phyloP scores from a whole-genome alignment of 2,888 invertebrate genomes.

The Eudiplozoon nipponicum region DNA sequence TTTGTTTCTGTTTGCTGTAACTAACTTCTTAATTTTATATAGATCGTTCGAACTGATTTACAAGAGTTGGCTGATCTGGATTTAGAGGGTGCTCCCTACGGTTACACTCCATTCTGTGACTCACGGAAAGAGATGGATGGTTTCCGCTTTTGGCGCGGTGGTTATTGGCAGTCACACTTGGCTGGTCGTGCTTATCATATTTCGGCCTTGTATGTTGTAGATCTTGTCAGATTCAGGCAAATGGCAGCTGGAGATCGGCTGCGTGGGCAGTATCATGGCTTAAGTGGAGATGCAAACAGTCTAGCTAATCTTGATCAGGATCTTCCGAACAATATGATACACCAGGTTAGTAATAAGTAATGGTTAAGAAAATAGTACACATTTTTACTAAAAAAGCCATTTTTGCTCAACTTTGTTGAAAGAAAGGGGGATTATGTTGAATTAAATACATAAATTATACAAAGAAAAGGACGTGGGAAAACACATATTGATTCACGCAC shows the following conservation, averaged over 20 bases:
- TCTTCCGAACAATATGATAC: constrained; percentile 97
- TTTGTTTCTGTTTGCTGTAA: no score
- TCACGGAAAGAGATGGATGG: constrained; percentile 92
- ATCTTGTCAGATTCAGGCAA: constrained; percentile 65
- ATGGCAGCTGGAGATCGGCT: constrained; percentile 89
- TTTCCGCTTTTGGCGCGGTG: constrained; percentile 85
- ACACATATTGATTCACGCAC: no score
- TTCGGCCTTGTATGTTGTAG: constrained; percentile 84
- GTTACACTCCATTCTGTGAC: constrained; percentile 92
- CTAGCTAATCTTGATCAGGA: constrained; percentile 77
- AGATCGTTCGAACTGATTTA: constrained; percentile 27
- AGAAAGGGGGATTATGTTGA: no score
- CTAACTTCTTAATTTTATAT: no score
- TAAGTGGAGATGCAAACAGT: constrained; percentile 93
- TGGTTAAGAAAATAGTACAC: no score
- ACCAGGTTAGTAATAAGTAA: constrained; percentile 67
- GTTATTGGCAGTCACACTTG: constrained; percentile 93
- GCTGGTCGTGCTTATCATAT: constrained; percentile 54
- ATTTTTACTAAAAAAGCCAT: no score
- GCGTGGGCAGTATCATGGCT: constrained; percentile 84
- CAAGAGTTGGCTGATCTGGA: constrained; percentile 64
- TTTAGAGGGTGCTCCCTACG: constrained; percentile 66
- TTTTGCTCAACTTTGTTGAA: no score
- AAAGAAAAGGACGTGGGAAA: no score
- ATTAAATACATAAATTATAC: no score